These are phyloP conservation scores for Yponomeuta malinellus DNA, from an alignment of 2,888 invertebrate genomes.

Conservation along the genomic window DNA sequence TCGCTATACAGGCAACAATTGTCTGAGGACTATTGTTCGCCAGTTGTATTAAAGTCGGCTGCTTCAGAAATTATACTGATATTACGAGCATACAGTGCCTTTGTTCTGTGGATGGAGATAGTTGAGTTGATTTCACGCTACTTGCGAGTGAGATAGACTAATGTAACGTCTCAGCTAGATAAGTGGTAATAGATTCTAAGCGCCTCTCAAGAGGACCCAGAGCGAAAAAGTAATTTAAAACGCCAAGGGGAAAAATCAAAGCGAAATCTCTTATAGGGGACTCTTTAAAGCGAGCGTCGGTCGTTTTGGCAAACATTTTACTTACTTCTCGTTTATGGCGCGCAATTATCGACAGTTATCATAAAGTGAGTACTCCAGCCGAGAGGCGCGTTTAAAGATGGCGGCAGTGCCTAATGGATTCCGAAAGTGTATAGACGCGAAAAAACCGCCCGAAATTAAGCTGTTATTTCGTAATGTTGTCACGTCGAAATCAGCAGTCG, in stretches of 20 bases:
- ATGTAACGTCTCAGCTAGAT: not conserved
- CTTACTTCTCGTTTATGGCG: not conserved
- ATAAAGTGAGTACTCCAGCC: not conserved
- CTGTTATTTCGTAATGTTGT: constrained; percentile 35
- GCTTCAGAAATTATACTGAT: not conserved
- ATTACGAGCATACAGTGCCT: not conserved
- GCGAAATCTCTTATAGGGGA: constrained; percentile 2
- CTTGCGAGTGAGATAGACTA: not conserved
- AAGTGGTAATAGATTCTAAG: not conserved
- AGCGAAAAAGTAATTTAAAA: constrained; percentile 4
- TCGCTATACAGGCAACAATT: not conserved
- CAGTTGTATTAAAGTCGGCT: not conserved
- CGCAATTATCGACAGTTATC: not conserved
- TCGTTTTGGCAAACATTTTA: not conserved
- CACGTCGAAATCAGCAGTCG: constrained; percentile 30
- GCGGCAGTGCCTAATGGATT: constrained; percentile 32
- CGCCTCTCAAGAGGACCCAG: not conserved
- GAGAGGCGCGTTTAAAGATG: constrained; percentile 3
- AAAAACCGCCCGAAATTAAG: constrained; percentile 38
- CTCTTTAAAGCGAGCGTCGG: not conserved
- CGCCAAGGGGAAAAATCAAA: constrained; percentile 2
- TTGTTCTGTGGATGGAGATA: not conserved
- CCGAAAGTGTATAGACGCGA: constrained; percentile 33
- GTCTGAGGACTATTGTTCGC: not conserved
- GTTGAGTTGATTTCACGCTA: not conserved